These are phyloP conservation scores for Phylloscopus trochiloides DNA, from an alignment of 2,113 vertebrate species.

Conservation along the genomic window DNA sequence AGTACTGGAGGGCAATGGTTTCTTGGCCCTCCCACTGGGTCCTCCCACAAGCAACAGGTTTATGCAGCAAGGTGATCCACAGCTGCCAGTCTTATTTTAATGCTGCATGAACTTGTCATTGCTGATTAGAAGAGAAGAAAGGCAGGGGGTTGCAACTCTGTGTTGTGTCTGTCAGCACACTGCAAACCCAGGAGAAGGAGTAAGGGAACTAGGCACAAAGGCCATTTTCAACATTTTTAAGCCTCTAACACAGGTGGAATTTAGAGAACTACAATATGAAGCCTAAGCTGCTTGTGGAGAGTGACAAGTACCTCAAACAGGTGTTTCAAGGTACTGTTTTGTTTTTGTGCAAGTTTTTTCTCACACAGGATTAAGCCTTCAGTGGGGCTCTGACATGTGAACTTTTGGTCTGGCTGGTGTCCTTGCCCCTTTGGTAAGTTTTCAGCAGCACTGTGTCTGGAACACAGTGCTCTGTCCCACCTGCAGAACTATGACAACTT, in stretches of 20 bases:
- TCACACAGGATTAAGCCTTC: not conserved
- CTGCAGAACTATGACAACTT: not conserved
- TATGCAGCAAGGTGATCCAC: conserved; percentile 14
- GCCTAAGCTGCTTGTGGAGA: not conserved
- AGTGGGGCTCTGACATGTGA: not conserved
- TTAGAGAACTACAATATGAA: not conserved
- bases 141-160: not conserved
- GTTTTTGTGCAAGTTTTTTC: not conserved
- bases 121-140: not conserved
- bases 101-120: not conserved
- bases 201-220: not conserved
- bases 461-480: not conserved
- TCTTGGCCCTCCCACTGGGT: conserved; percentile 26
- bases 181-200: not conserved
- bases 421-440: conserved; percentile 25
- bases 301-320: not conserved
- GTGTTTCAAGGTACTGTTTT: not conserved
- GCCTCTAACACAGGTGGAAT: not conserved
- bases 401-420: not conserved
- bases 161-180: not conserved
- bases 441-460: not conserved
- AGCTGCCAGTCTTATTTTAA: conserved; percentile 10
- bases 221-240: not conserved
- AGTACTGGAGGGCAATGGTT: not conserved
- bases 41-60: not conserved